Evolutionary conservation across 2,797 vertebrate genomes (phyloP).

Genomic region (Poecilia picta): DNA sequence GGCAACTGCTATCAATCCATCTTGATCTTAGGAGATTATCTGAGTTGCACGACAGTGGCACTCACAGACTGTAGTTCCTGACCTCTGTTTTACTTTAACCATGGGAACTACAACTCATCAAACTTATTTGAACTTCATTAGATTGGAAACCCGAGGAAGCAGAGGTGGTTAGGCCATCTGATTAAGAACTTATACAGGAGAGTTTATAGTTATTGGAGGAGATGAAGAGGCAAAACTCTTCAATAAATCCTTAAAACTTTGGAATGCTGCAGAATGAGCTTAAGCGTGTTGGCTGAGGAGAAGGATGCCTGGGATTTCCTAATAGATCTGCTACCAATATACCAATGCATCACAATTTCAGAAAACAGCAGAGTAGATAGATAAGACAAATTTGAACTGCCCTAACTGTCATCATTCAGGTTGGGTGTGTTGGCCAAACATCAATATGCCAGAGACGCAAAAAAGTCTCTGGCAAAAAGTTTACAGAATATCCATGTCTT

Average conservation of each 20-base stretch:
- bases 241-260: background rate
- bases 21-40: slow-evolving; percentile 14
- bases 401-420: background rate
- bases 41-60: background rate
- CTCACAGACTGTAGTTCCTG: background rate
- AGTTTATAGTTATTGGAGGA: background rate
- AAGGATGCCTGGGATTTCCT: background rate
- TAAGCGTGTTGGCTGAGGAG: background rate
- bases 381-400: background rate
- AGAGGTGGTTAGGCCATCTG: background rate
- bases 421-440: background rate
- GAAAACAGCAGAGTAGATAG: background rate
- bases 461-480: background rate
- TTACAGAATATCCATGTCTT: background rate
- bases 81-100: background rate
- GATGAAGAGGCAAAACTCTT: background rate
- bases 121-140: background rate
- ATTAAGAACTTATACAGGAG: background rate
- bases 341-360: background rate
- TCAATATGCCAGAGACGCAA: background rate
- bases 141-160: background rate
- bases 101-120: background rate
- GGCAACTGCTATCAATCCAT: slow-evolving; percentile 17
- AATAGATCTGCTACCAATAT: background rate
- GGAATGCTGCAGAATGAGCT: background rate